phyloP scores from a whole-genome alignment of 2,113 vertebrate species.

The Puntigrus tetrazona region DNA sequence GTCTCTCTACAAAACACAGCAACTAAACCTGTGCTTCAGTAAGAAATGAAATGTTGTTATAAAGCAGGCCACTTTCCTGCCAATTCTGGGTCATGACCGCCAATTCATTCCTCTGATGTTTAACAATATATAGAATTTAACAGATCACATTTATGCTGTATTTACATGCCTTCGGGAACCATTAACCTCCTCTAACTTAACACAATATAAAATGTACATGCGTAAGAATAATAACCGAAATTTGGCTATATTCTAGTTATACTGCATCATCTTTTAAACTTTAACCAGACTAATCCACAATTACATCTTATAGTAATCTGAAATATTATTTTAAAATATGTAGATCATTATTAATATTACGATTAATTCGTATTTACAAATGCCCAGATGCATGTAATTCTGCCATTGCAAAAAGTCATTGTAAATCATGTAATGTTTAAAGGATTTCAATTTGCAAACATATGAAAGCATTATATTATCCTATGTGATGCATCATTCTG shows the following conservation, averaged over 20 bases:
- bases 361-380: background rate
- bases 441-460: background rate
- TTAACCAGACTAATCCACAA: background rate
- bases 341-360: background rate
- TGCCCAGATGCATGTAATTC: background rate
- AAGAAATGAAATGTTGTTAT: slow-evolving; percentile 52
- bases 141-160: slow-evolving; percentile 40
- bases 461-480: background rate
- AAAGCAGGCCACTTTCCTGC: slow-evolving; percentile 53
- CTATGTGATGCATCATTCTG: background rate
- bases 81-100: slow-evolving; percentile 37
- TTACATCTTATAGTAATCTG: background rate
- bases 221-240: background rate
- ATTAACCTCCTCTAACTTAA: background rate
- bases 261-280: background rate
- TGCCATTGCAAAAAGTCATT: background rate
- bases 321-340: too few species aligned
- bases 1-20: slow-evolving; percentile 40
- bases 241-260: background rate
- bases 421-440: background rate
- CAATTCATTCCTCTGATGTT: slow-evolving; percentile 47
- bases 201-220: background rate
- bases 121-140: slow-evolving; percentile 50
- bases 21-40: slow-evolving; percentile 29
- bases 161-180: slow-evolving; percentile 11